Conservation (phyloP, 2,113 vertebrate genomes). For the Ptilonorhynchus violaceus region DNA sequence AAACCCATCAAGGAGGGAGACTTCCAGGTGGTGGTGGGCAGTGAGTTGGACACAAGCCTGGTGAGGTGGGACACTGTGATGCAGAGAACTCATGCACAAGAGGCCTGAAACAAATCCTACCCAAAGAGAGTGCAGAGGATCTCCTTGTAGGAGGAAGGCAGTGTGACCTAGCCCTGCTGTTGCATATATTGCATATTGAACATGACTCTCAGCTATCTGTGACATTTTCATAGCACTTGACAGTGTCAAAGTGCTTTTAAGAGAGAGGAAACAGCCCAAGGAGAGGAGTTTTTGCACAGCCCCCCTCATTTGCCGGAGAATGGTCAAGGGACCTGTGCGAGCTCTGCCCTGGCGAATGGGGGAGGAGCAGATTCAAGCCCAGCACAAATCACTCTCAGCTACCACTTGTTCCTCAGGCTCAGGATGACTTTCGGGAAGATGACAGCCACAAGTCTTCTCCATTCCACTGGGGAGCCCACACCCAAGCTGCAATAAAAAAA, state of each 20-base stretch:
- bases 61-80: neutral
- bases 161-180: neutral
- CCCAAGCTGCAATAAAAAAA: neutral
- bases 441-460: neutral
- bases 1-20: neutral
- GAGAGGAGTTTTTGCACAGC: neutral
- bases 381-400: neutral
- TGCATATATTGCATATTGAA: neutral
- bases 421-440: neutral
- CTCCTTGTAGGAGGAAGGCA: neutral
- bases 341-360: neutral
- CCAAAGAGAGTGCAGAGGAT: neutral
- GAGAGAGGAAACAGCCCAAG: neutral
- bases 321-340: fast-evolving
- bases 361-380: neutral
- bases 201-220: neutral
- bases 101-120: neutral
- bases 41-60: neutral
- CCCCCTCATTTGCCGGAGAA: neutral
- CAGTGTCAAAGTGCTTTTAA: neutral
- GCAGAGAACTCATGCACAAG: fast-evolving
- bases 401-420: neutral
- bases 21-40: neutral
- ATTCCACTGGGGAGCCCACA: neutral
- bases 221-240: neutral